phyloP scores from a whole-genome alignment of 2,113 vertebrate species.

The Cephalopholis sonnerati region DNA sequence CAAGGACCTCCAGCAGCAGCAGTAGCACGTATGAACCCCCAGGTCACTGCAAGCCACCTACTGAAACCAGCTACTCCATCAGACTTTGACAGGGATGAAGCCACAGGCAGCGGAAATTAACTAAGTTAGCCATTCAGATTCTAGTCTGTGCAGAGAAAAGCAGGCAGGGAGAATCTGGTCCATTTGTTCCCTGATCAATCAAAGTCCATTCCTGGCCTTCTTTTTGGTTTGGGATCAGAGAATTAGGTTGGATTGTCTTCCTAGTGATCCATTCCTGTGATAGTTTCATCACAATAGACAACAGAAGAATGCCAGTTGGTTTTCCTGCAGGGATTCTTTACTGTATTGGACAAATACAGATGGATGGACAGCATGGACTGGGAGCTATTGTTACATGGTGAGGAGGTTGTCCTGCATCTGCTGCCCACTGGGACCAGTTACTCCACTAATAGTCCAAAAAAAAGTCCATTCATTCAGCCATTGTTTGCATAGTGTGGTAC shows the following conservation, averaged over 20 bases:
- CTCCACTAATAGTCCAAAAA: constrained; percentile 41
- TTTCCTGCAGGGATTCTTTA: constrained; percentile 75
- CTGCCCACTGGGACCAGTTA: constrained; percentile 68
- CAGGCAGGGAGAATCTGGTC: constrained; percentile 59
- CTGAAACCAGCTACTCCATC: constrained; percentile 65
- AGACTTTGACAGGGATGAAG: constrained; percentile 67
- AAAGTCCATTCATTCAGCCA: constrained; percentile 35
- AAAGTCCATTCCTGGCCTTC: constrained; percentile 57
- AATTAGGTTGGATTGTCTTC: constrained; percentile 71
- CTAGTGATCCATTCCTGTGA: constrained; percentile 74
- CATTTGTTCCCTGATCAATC: constrained; percentile 79
- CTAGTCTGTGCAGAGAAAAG: constrained; percentile 50
- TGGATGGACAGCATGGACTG: constrained; percentile 66
- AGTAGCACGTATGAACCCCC: constrained; percentile 57
- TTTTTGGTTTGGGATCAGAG: constrained; percentile 65
- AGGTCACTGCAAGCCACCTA: constrained; percentile 58
- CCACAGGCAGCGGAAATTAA: constrained; percentile 67
- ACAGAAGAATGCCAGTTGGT: constrained; percentile 75
- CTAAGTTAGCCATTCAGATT: constrained; percentile 75
- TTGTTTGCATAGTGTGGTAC: constrained; percentile 33
- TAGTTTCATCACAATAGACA: constrained; percentile 73
- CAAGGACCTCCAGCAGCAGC: constrained; percentile 62
- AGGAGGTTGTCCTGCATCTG: constrained; percentile 73
- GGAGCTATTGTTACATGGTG: constrained; percentile 65
- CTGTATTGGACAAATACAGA: constrained; percentile 77